Base-by-base conservation (phyloP, 2,797 vertebrate species). In the Vipera ursinii region DNA sequence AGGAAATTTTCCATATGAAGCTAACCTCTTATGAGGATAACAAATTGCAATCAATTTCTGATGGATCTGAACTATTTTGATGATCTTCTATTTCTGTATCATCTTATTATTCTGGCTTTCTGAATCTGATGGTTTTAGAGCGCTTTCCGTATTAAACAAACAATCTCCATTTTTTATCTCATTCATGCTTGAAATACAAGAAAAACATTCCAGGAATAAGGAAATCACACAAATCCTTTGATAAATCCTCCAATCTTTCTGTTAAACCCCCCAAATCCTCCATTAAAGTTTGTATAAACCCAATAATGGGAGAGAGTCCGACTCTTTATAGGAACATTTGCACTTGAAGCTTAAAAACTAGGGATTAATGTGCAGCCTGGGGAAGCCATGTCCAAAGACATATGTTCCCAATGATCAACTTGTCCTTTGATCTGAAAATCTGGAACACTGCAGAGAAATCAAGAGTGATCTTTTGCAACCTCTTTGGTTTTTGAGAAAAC, bases 301-400 rank as follows among this genome's bases (percentile, higher is more conserved):
- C 22, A 94, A 65, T 96, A 95, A 95, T 90, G 91, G 95, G 95
- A 96, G 86, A 60, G 38, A 28, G 57, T 96, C 96, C 95, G 96
- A 94, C 38, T 38, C 82, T 93, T 96, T 94, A 92, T 90, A 65
- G 87, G 60, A 94, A 87, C 86, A 95, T 96, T 96, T 96, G 90
- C 89, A 89, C 95, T 94, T 96, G 92, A 93, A 96, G 96, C 97
- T 96, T 96, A 96, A 95, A 97, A 96, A 94, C 87, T 48, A 92
- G 89, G 95, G 95, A 97, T 97, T 97, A 96, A 55, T 95, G 93
- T 91, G 26, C 20, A 95, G 53, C 14, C 86, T 88, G 85, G 90
- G 95, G 89, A 95, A 55, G 3, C 88, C 51, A 10, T 24, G 28
- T 92, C 94, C 85, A 92, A 28, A 89, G 86, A 20, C n/a, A 89